A percentile compares a stretch with the other conserved stretches of the same genome.
These are phyloP conservation scores for Trachops cirrhosus DNA, from an alignment of 2,797 vertebrate genomes.

Conservation along the genomic window DNA sequence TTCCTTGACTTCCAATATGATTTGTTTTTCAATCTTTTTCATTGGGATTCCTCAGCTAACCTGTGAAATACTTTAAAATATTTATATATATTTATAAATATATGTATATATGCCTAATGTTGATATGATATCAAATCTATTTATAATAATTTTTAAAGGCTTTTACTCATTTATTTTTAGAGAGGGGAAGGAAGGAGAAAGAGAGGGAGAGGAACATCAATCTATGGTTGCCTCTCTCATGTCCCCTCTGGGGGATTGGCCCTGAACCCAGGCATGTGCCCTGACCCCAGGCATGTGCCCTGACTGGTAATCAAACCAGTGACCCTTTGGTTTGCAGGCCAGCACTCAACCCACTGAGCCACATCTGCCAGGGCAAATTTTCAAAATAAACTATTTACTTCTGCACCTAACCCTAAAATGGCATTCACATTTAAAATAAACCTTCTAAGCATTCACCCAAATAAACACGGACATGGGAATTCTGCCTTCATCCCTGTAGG, in stretches of 20 bases:
- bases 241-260: no score
- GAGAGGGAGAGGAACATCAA: no score
- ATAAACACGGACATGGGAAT: background rate
- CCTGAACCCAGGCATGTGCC: no score
- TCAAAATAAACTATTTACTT: background rate
- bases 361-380: background rate
- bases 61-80: background rate
- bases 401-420: background rate
- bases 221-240: no score
- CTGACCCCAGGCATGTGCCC: no score
- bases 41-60: background rate
- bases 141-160: no score
- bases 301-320: no score
- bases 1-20: background rate
- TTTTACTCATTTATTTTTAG: no score
- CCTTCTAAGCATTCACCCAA: background rate
- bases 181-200: no score
- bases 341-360: no score
- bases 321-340: no score
- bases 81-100: no score
- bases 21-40: background rate
- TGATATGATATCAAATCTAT: background rate
- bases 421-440: background rate
- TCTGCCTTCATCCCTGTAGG: background rate
- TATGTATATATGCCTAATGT: background rate